phyloP scores from a whole-genome alignment of 2,113 vertebrate genomes.

The Collichthys lucidus region DNA sequence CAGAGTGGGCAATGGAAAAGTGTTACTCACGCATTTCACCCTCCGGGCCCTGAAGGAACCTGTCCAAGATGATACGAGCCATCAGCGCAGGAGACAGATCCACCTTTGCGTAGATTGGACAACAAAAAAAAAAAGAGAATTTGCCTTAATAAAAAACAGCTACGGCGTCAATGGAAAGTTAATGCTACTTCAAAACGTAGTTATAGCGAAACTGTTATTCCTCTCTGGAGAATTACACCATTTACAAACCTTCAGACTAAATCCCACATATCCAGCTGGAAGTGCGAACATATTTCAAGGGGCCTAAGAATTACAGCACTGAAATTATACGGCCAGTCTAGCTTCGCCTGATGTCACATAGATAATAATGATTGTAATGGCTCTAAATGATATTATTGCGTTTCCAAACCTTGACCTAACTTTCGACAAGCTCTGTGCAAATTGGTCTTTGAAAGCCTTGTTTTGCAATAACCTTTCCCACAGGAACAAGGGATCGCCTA shows the following conservation, averaged over 20 bases:
- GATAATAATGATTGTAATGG: constrained; percentile 72
- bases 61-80: constrained; percentile 93
- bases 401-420: constrained; percentile 77
- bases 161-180: constrained; percentile 21
- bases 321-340: constrained; percentile 54
- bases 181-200: constrained; percentile 33
- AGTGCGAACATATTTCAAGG: constrained; percentile 47
- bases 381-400: constrained; percentile 71
- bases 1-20: constrained; percentile 51
- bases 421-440: constrained; percentile 65
- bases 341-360: constrained; percentile 63
- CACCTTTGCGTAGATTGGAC: constrained; percentile 84
- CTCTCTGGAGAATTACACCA: constrained; percentile 38
- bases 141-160: constrained; percentile 43
- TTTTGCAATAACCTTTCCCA: constrained; percentile 72
- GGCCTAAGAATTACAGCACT: constrained; percentile 40
- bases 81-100: constrained; percentile 94
- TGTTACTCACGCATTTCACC: constrained; percentile 88
- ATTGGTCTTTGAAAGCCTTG: constrained; percentile 72
- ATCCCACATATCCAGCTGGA: constrained; percentile 47
- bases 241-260: constrained; percentile 59
- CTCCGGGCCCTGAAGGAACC: constrained; percentile 89
- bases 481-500: constrained; percentile 66
- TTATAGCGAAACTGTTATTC: constrained; percentile 35
- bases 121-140: constrained; percentile 31